A percentile compares a stretch with the other conserved stretches of the same genome.
These are phyloP conservation scores for Chrysodeixis includens DNA, from an alignment of 2,888 invertebrate genomes.

Conservation along the genomic window DNA sequence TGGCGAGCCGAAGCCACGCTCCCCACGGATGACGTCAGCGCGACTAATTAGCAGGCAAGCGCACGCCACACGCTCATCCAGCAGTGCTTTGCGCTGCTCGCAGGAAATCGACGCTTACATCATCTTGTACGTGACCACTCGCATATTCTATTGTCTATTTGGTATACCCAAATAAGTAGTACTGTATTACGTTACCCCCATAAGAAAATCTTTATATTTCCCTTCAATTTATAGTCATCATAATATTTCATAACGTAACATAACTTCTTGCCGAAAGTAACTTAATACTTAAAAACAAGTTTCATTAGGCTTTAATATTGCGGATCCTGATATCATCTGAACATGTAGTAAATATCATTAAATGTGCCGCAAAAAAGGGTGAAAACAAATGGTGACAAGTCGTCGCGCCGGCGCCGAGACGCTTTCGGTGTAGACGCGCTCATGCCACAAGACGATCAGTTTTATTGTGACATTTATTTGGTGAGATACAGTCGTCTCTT, in stretches of 20 bases:
- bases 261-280: slow-evolving; percentile 9
- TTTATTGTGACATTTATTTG: neutral
- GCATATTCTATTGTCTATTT: slow-evolving; percentile 70
- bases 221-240: slow-evolving; percentile 18
- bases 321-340: slow-evolving; percentile 12
- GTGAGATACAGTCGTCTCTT: neutral
- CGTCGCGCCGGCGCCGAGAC: slow-evolving; percentile 42
- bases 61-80: slow-evolving; percentile 75
- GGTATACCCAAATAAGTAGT: slow-evolving; percentile 50
- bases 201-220: slow-evolving; percentile 29
- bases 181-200: slow-evolving; percentile 47
- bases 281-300: slow-evolving; percentile 11
- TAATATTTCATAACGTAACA: neutral
- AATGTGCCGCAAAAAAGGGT: slow-evolving; percentile 38
- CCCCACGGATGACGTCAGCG: slow-evolving; percentile 82
- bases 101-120: slow-evolving; percentile 86
- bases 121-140: slow-evolving; percentile 76
- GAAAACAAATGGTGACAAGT: slow-evolving; percentile 30
- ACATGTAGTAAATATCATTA: slow-evolving; percentile 27
- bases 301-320: slow-evolving; percentile 4
- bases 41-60: slow-evolving; percentile 83
- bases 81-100: slow-evolving; percentile 70
- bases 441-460: slow-evolving; percentile 8
- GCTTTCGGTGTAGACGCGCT: slow-evolving; percentile 21
- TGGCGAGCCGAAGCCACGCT: slow-evolving; percentile 76